These are phyloP conservation scores for Myocastor coypus DNA, from an alignment of 2,113 vertebrate genomes.

Conservation along the genomic window DNA sequence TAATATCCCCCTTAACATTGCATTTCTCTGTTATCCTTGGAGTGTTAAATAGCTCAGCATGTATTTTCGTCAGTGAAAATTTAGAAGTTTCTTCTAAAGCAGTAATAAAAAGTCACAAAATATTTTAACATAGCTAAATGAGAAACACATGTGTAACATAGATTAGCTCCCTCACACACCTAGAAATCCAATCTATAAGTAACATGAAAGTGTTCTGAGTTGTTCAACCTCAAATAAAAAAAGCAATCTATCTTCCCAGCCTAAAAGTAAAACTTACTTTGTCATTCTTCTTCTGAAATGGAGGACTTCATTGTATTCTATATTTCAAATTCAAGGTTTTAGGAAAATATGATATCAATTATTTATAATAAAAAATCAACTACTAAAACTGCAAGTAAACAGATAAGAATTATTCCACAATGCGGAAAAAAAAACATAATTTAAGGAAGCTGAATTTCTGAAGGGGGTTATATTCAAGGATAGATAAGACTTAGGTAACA, in stretches of 20 bases:
- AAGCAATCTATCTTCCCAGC: neutral
- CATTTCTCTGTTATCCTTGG: neutral
- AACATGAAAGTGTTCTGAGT: neutral
- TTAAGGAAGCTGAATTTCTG: neutral
- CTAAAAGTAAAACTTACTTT: neutral
- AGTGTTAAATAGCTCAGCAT: neutral
- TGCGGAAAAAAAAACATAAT: neutral
- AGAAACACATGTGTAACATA: neutral
- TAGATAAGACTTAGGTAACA: neutral
- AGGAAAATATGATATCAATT: neutral
- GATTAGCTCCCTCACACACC: neutral
- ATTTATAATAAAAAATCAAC: neutral
- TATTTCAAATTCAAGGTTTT: neutral
- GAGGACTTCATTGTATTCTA: neutral
- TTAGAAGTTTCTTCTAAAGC: neutral
- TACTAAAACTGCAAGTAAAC: neutral
- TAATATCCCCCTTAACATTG: neutral
- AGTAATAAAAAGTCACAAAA: neutral
- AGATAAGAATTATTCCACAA: neutral
- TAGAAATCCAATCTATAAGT: neutral
- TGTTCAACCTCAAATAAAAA: slow-evolving; percentile 27
- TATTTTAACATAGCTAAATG: neutral
- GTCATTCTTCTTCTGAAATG: neutral
- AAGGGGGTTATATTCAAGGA: neutral
- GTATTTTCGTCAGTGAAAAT: neutral